A percentile compares a stretch with the other conserved stretches of the same genome.
Evolutionary conservation across 37 sponge, comb jelly and placozoan genomes (phyloP).

Genomic region (Geodia barretti): DNA sequence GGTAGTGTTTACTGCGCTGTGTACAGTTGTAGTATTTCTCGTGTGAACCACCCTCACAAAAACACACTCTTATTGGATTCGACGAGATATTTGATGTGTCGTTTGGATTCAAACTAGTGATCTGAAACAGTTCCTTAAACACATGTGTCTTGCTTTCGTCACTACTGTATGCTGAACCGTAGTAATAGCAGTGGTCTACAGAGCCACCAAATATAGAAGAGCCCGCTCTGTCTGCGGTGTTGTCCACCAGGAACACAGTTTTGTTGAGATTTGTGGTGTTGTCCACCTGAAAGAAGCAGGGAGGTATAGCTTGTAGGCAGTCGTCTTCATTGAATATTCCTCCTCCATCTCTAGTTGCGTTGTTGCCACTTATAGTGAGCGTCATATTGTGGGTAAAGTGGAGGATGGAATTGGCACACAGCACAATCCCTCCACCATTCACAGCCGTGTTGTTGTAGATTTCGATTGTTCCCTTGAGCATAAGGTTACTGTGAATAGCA

Average conservation of each 20-base stretch:
- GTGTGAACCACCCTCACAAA: slow-evolving; percentile 10
- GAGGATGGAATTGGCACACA: slow-evolving; percentile 11
- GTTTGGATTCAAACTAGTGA: background rate
- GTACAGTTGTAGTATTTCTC: background rate
- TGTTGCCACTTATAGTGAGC: slow-evolving; percentile 8
- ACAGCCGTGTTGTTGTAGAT: slow-evolving; percentile 14
- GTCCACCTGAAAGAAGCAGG: slow-evolving; percentile 9
- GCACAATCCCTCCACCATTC: slow-evolving; percentile 25
- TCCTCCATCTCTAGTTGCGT: slow-evolving; percentile 3
- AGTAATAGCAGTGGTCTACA: slow-evolving; percentile 11
- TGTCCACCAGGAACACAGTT: background rate
- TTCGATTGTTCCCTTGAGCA: background rate
- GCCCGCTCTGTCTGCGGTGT: slow-evolving; percentile 12
- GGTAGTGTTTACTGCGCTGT: background rate
- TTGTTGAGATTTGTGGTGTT: background rate
- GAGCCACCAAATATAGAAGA: slow-evolving; percentile 15
- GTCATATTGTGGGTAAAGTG: background rate
- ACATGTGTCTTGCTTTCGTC: background rate
- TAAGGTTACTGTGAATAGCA: background rate
- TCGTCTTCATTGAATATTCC: slow-evolving; percentile 6
- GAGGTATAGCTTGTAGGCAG: background rate
- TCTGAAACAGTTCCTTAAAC: background rate
- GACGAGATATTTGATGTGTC: slow-evolving; percentile 5
- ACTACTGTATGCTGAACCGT: background rate
- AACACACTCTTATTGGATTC: slow-evolving; percentile 7